These are phyloP conservation scores for Operophtera brumata DNA, from an alignment of 2,888 invertebrate species.

Conservation along the genomic window DNA sequence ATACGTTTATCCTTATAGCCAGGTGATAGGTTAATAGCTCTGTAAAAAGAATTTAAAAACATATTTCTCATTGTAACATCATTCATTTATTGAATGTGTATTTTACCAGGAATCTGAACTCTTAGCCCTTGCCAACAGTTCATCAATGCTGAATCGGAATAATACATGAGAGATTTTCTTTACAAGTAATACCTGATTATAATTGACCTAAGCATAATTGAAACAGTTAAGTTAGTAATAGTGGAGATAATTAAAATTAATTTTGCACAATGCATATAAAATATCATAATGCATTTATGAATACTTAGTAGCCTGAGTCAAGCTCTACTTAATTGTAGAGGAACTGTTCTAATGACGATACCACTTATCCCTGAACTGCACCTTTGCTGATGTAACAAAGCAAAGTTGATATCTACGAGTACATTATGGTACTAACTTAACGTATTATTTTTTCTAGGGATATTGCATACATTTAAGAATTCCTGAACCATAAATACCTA, in stretches of 20 bases:
- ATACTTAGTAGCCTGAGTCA: background rate
- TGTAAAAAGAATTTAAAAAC: background rate
- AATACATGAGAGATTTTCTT: no score
- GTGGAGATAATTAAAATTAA: no score
- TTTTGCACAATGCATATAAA: background rate
- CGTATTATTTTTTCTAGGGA: no score
- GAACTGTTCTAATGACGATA: background rate
- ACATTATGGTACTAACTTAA: background rate
- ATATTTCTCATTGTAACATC: no score
- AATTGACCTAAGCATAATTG: no score
- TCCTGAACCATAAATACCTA: no score
- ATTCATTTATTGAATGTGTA: no score
- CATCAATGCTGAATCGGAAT: no score
- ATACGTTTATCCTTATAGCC: conserved; percentile 8
- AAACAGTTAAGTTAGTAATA: no score
- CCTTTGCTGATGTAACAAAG: conserved; percentile 6
- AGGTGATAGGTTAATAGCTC: conserved; percentile 8
- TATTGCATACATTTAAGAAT: no score
- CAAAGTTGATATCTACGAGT: conserved; percentile 2
- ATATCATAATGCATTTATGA: background rate
- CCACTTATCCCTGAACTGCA: background rate
- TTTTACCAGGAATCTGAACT: conserved; percentile 24
- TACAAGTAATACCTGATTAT: no score
- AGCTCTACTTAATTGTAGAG: background rate
- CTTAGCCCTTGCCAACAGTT: no score